Evolutionary conservation across 2,113 vertebrate genomes (phyloP), one percentile per base, ranked within the genome.

Genomic region (Arizona elegans): DNA sequence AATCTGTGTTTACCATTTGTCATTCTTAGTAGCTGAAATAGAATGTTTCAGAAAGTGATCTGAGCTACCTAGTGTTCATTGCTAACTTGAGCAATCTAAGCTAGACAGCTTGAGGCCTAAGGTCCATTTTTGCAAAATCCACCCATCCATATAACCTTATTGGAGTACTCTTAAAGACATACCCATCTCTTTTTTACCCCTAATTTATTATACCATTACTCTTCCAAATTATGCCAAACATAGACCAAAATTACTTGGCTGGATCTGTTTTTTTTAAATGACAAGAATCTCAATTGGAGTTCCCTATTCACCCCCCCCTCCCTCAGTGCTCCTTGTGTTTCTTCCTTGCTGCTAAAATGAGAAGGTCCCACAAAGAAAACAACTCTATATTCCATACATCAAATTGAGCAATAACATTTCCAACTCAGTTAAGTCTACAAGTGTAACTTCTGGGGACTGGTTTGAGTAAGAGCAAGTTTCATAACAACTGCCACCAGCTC

Each of bases 401-500:
- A 95, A 95, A 96, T 96, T 96, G 89, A 97, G 94, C 96, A 96
- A 96, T 96, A 96, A 94, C 58, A 93, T 92, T 94, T 92, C 92
- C 89, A 86, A 93, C 93, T 50, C 91, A 86, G 94, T 10, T 43
- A 29, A 92, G 81, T 65, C 94, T 94, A 33, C 62, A 94, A 92
- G 91, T 95, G 33, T 91, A 88, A 95, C 81, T 92, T 38, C 75
- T 9, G 70, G 0, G 43, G 13, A n/a, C 65, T 88, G 90, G 94
- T 24, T 0, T 92, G 88, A 24, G 15, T 15, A 23, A 56, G 58
- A 95, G 2, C 19, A 26, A 90, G 92, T 93, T 94, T 95, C 90
- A 29, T 92, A 94, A 95, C 55, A 96, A 96, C 97, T 97, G 97
- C 97, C 97, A 96, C 96, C 96, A 96, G 97, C 97, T 98, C 97